Evolutionary conservation across 2,797 vertebrate species (phyloP), one percentile per base, ranked within the genome.

Genomic region (Phoeniculus purpureus): DNA sequence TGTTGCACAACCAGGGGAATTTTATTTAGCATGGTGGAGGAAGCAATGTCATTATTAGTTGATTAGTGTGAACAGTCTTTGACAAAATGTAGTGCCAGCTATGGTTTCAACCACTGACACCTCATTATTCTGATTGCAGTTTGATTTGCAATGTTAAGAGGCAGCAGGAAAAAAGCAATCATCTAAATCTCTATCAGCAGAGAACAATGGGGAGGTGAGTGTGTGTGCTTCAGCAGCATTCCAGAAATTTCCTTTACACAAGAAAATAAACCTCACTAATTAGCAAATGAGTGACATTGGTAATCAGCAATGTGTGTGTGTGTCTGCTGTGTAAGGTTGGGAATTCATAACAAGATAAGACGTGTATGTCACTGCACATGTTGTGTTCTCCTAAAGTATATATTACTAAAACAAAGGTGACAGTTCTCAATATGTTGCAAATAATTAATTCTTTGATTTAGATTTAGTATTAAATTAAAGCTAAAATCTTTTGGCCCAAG

Each of bases 81-180:
- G 93, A 96, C 95, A 95, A 92, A 94, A 88, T 92, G 76, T 95
- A 97, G 87, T 83, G 94, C 79, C 85, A 94, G 87, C 92, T 90
- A 96, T 90, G 74, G 96, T 84, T 97, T 95, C 88, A 96, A 76
- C 85, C 88, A 90, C 90, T 95, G 95, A 94, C 94, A 96, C 90
- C 92, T 97, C 95, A 97, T 98, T 98, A 98, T 96, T 97, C 94
- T 96, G 94, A 97, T 97, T 97, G 95, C 97, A 83, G 72, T 96
- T 96, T 96, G 95, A 97, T 97, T 96, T 97, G 95, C 91, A 91
- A 81, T 82, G 89, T 96, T 96, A 88, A 96, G 77, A 75, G 40
- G 93, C 90, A 92, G 85, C 64, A 82, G 79, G 81, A 93, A 77
- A 77, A 94, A 97, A 83, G 81, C 81, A 94, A 81, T 92, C 92